These are phyloP conservation scores for Neostethus bicornis DNA, from an alignment of 2,797 vertebrate genomes.

Conservation along the genomic window DNA sequence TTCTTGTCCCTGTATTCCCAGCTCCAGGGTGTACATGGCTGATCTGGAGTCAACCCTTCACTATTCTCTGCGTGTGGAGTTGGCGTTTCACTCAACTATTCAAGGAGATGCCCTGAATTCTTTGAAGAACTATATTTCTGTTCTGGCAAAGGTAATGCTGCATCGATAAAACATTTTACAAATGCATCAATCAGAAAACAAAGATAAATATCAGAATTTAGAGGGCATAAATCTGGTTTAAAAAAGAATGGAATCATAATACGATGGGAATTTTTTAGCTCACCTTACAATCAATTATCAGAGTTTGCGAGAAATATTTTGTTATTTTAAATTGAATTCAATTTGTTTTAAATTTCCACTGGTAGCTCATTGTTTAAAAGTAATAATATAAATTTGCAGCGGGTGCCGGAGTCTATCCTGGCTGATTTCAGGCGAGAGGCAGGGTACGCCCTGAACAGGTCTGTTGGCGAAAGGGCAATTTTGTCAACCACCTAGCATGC, in stretches of 20 bases:
- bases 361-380: neutral
- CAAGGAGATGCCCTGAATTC: constrained; percentile 75
- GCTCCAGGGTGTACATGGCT: constrained; percentile 90
- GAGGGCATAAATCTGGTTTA: neutral
- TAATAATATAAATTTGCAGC: neutral
- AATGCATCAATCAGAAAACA: neutral
- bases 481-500: too few relatives aligned
- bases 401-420: too few relatives aligned
- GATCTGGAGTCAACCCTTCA: constrained; percentile 91
- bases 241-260: neutral
- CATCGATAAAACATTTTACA: neutral
- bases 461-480: too few relatives aligned
- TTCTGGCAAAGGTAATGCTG: constrained; percentile 84
- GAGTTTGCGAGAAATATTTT: rapidly evolving
- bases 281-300: neutral
- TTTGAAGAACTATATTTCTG: constrained; percentile 81
- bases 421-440: too few relatives aligned
- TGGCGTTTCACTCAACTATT: constrained; percentile 74
- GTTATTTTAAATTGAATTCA: neutral
- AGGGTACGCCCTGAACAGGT: too few relatives aligned
- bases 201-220: neutral
- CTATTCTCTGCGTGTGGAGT: constrained; percentile 88
- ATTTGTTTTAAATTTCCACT: neutral
- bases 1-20: constrained; percentile 50
- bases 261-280: neutral